A percentile compares a stretch with the other conserved stretches of the same genome.
Evolutionary conservation across 2,888 invertebrate genomes (phyloP).

Genomic region (Acanthosepion pharaonis): DNA sequence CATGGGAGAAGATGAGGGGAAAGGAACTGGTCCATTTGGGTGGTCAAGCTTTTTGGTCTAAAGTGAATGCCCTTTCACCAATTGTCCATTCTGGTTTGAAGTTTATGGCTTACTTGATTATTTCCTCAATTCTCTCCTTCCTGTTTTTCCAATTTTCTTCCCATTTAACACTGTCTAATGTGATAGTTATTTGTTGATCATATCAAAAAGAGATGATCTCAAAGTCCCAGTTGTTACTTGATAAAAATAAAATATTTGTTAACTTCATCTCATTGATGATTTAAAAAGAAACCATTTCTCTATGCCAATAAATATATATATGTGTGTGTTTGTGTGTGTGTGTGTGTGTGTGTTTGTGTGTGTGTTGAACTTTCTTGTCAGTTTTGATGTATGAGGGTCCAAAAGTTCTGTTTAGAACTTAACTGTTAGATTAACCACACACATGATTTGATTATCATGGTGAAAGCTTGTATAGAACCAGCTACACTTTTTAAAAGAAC

Average conservation of each 20-base stretch:
- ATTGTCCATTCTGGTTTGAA: background rate
- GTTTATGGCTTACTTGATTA: slow-evolving; percentile 14
- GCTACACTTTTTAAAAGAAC: too few species aligned
- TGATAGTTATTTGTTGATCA: background rate
- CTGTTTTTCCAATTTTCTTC: background rate
- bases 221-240: background rate
- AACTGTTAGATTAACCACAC: too few species aligned
- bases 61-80: background rate
- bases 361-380: too few species aligned
- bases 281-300: too few species aligned
- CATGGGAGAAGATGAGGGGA: background rate
- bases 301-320: too few species aligned
- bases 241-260: slow-evolving; percentile 33
- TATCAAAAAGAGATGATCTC: background rate
- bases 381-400: too few species aligned
- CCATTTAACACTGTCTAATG: background rate
- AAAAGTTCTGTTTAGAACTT: too few species aligned
- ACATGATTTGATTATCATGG: too few species aligned
- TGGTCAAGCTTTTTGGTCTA: slow-evolving; percentile 20
- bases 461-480: too few species aligned
- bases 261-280: background rate
- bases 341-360: too few species aligned
- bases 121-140: background rate
- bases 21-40: background rate
- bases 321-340: too few species aligned